Base-by-base conservation (phyloP, 2,888 invertebrate genomes). In the Caenorhabditis zanzibari region DNA sequence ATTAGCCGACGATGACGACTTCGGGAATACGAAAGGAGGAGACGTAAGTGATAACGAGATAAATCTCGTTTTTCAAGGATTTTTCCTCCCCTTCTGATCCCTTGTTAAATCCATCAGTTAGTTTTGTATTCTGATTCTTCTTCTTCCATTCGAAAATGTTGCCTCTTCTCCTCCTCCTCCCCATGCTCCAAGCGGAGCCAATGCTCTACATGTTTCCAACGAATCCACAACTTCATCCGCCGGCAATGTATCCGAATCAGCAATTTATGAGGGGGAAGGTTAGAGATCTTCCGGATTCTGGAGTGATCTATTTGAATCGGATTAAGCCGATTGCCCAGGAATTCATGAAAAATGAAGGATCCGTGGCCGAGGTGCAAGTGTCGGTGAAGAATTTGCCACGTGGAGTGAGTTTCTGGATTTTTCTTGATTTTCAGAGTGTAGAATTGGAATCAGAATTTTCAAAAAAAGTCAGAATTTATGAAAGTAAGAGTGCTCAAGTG, bases 171-270 rank as follows among this genome's bases (percentile, higher is more conserved):
- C 38, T 74, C 0, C 10, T 81, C 47, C 26, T 69, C 41, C 64
- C 56, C 6, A 9, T 47, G 12, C 16, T 73, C 28, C 35, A 52
- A 28, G 79, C 82, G 0, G 86, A 85, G 64, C 81, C 86, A 24
- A 79, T 84, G 56, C 58, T 85, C 26, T 87, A 84, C 63, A 82
- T 87, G 76, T 84, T 84, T 38, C 87, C 87, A n/a, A 77, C 76
- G 26, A 82, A 87, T 68, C 87, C 87, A 1, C 59, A 77, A 44
- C 74, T 85, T 2, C 87, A 87, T 41, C 85, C 85, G 0, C 26
- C 61, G 1, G 63, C 63, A 1, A 82, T 87, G 73, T 87, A 85
- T 28, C 87, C 87, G n/a, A 81, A 81, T 69, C 82, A 84, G 38
- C 81, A 84, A 58, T 71, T 82, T 52, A 63, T 81, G 66, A 49